Evolutionary conservation across 2,888 invertebrate genomes (phyloP).

Genomic region (Atrina japonica): DNA sequence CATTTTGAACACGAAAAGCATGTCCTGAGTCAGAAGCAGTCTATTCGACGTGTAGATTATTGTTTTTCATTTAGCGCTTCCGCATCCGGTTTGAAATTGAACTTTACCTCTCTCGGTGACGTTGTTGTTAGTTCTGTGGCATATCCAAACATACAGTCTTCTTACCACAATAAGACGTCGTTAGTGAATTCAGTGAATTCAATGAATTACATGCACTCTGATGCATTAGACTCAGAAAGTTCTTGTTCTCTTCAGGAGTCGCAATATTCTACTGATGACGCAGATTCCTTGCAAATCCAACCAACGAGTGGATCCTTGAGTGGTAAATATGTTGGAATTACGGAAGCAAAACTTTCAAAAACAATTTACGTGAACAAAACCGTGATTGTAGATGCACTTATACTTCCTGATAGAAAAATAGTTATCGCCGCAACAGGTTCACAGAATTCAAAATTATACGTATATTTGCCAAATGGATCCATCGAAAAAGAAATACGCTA

Average conservation of each 20-base stretch:
- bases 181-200: too few species aligned
- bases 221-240: too few species aligned
- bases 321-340: neutral
- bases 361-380: slow-evolving; percentile 18
- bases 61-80: slow-evolving; percentile 4
- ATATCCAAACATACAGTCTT: slow-evolving; percentile 11
- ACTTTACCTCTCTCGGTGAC: slow-evolving; percentile 5
- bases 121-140: neutral
- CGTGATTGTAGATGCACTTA: neutral
- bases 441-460: slow-evolving; percentile 4
- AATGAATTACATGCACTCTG: too few species aligned
- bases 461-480: slow-evolving; percentile 6
- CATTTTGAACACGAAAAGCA: neutral
- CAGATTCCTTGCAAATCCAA: too few species aligned
- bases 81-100: slow-evolving; percentile 2
- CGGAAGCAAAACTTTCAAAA: slow-evolving; percentile 13
- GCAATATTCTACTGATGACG: too few species aligned
- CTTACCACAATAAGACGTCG: neutral
- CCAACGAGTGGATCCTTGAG: too few species aligned
- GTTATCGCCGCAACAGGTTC: neutral
- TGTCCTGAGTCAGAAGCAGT: neutral
- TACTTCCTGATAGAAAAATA: slow-evolving; percentile 10
- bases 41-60: slow-evolving; percentile 9
- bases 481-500: slow-evolving; percentile 2
- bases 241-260: too few species aligned